Evolutionary conservation across 2,888 invertebrate species (phyloP).

Genomic region (Lycaena phlaeas): DNA sequence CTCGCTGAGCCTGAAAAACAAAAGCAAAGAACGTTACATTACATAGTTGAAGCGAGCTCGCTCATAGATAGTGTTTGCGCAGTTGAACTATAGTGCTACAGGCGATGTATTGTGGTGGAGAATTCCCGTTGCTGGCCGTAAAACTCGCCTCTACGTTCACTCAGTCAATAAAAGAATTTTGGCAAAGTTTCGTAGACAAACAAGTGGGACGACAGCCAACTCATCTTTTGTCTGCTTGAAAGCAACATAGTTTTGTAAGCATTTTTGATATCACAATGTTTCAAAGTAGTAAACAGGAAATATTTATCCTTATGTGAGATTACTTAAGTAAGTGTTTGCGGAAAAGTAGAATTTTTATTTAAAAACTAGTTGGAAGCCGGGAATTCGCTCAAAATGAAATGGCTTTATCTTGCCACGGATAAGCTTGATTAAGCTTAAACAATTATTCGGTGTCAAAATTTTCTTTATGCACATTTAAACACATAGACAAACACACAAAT

Average conservation of each 20-base stretch:
- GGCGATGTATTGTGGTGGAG: constrained; percentile 32
- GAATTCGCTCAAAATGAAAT: no score
- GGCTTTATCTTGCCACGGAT: no score
- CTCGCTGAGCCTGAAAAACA: constrained; percentile 8
- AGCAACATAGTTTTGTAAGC: constrained; percentile 59
- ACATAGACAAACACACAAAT: neutral
- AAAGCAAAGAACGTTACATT: constrained; percentile 10
- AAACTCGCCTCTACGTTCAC: constrained; percentile 49
- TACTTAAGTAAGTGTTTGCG: constrained; percentile 9
- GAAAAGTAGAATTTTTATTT: neutral
- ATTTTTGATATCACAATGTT: constrained; percentile 52
- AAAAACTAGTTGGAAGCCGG: neutral
- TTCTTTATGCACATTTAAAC: no score
- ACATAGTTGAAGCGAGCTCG: constrained; percentile 10
- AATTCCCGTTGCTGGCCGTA: constrained; percentile 42
- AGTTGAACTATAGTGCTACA: constrained; percentile 22
- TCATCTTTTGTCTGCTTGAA: constrained; percentile 68
- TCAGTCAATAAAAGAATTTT: constrained; percentile 70
- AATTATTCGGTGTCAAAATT: no score
- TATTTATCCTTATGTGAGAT: constrained; percentile 18
- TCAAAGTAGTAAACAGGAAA: constrained; percentile 34
- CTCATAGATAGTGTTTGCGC: constrained; percentile 17
- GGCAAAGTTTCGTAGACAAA: constrained; percentile 70
- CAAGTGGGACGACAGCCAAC: constrained; percentile 68
- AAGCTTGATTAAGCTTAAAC: no score